Evolutionary conservation across 2,113 vertebrate species (phyloP).

Genomic region (Microtus oregoni): DNA sequence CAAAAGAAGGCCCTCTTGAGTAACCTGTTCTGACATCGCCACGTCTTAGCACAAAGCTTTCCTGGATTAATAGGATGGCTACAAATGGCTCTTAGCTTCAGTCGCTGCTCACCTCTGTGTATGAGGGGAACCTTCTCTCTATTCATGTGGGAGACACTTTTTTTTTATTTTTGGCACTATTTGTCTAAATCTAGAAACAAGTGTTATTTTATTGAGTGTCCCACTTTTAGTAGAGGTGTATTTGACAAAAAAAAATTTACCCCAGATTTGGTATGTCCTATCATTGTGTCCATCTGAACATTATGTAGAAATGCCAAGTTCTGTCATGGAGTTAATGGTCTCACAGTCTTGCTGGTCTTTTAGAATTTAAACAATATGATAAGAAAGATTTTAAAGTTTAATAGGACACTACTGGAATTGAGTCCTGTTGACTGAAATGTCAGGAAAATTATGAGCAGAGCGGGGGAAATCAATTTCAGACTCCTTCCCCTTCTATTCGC

Average conservation of each 20-base stretch:
- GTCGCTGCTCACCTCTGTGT: slow-evolving; percentile 56
- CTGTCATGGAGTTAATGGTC: background rate
- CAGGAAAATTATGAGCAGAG: background rate
- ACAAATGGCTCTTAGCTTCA: slow-evolving; percentile 54
- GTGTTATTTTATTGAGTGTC: slow-evolving; percentile 66
- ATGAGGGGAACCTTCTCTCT: background rate
- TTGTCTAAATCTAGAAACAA: slow-evolving; percentile 63
- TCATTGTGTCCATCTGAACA: background rate
- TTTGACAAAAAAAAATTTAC: background rate
- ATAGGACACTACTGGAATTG: too few relatives aligned
- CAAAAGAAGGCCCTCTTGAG: slow-evolving; percentile 75
- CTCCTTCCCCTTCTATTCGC: background rate
- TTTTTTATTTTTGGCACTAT: slow-evolving; percentile 43
- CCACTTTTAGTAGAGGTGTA: slow-evolving; percentile 63
- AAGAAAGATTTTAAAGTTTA: background rate
- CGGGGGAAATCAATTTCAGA: background rate
- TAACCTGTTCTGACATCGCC: slow-evolving; percentile 60
- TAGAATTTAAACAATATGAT: background rate
- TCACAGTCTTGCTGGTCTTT: background rate
- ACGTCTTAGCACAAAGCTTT: slow-evolving; percentile 72
- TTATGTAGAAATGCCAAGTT: background rate
- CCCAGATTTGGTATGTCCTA: background rate
- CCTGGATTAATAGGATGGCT: slow-evolving; percentile 73
- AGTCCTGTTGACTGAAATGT: background rate
- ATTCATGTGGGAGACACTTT: slow-evolving; percentile 56